Evolutionary conservation across 2,888 invertebrate genomes (phyloP).

Genomic region (Phengaris alcon): DNA sequence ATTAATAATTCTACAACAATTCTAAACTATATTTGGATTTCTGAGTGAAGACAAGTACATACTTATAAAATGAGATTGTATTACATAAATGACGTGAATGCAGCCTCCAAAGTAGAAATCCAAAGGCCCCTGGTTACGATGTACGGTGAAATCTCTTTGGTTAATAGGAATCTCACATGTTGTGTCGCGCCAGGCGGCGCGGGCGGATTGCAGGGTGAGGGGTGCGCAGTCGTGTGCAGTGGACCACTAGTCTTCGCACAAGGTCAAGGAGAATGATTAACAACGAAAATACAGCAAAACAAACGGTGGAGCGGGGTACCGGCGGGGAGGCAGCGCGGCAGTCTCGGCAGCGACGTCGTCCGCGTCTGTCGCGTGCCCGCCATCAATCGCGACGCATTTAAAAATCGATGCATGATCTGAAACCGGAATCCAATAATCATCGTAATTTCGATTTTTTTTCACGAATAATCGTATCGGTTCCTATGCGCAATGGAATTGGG

Average conservation of each 20-base stretch:
- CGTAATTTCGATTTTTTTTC: constrained; percentile 59
- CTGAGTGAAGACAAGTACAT: no score
- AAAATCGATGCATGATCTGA: constrained; percentile 78
- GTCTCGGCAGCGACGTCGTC: constrained; percentile 73
- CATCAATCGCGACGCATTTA: constrained; percentile 67
- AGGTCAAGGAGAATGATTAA: constrained; percentile 81
- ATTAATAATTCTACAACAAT: no score
- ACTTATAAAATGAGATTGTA: no score
- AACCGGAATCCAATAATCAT: constrained; percentile 61
- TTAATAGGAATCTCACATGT: constrained; percentile 61
- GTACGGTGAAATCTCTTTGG: constrained; percentile 36
- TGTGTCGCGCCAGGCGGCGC: constrained; percentile 57
- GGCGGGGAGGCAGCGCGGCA: constrained; percentile 68
- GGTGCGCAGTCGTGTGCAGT: constrained; percentile 77
- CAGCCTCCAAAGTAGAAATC: background rate
- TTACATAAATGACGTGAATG: background rate
- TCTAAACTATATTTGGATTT: no score
- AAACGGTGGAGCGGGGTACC: constrained; percentile 62
- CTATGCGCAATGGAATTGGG: constrained; percentile 55
- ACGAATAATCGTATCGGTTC: constrained; percentile 54
- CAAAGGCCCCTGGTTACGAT: background rate
- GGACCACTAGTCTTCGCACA: constrained; percentile 79
- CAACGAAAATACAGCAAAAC: constrained; percentile 80
- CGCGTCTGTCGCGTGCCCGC: constrained; percentile 66
- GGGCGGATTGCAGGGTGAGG: constrained; percentile 64